Percentiles rank a stretch among this genome's conserved stretches.
These are phyloP conservation scores for Graptemys geographica DNA, from an alignment of 2,797 vertebrate species.

Conservation along the genomic window DNA sequence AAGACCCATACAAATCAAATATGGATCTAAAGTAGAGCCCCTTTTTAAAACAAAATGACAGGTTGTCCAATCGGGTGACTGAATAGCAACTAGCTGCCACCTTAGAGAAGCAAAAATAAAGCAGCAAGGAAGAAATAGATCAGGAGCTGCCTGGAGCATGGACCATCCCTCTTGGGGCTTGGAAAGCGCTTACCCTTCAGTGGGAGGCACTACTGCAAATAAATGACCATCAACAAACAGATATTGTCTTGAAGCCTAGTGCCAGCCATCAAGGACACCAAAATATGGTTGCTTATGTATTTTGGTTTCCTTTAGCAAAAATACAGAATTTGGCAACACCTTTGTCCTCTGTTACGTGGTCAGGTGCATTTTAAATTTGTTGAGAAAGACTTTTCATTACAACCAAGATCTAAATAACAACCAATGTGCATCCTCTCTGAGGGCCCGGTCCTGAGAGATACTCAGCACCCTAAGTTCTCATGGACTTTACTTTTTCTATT, in stretches of 20 bases:
- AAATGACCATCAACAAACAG: neutral
- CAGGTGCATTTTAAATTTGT: neutral
- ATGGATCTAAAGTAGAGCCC: neutral
- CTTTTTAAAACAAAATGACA: neutral
- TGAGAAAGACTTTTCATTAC: neutral
- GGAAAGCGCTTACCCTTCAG: slow-evolving; percentile 1
- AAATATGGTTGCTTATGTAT: neutral
- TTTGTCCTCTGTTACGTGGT: neutral
- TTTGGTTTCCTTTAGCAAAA: neutral
- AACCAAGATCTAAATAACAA: neutral
- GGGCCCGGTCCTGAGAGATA: neutral
- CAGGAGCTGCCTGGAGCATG: slow-evolving; percentile 19
- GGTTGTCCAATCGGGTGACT: neutral
- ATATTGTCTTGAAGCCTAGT: neutral
- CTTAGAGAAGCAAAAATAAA: neutral
- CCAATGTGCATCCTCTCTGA: neutral
- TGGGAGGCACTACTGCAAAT: neutral
- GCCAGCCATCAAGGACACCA: neutral
- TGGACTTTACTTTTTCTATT: neutral
- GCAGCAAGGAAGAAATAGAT: slow-evolving; percentile 28
- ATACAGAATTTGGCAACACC: neutral
- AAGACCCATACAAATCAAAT: neutral
- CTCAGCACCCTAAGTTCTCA: neutral
- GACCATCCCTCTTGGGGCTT: neutral
- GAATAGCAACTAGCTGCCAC: neutral